Evolutionary conservation across 2,888 invertebrate species (phyloP).

Genomic region (Pterobdella sp.): DNA sequence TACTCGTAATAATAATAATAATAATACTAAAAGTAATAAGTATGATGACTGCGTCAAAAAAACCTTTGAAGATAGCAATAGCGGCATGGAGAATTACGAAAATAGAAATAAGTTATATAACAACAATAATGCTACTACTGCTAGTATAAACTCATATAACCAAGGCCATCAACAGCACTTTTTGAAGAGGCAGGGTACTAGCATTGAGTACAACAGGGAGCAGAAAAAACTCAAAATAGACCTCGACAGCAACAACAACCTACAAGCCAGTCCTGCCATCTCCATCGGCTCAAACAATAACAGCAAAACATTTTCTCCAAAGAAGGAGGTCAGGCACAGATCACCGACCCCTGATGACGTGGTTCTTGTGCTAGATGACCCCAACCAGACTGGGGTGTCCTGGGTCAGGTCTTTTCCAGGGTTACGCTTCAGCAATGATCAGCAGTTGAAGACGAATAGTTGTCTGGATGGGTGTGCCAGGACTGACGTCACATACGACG

Average conservation of each 20-base stretch:
- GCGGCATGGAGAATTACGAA: no score
- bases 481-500: conserved; percentile 25
- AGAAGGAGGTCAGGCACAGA: neutral
- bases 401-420: conserved; percentile 25
- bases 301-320: neutral
- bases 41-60: neutral
- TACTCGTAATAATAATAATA: neutral
- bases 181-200: neutral
- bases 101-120: neutral
- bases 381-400: conserved; percentile 15
- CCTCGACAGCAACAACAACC: neutral
- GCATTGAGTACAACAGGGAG: neutral
- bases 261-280: neutral
- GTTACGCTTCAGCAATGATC: conserved; percentile 7
- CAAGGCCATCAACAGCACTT: neutral
- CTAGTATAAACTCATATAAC: neutral
- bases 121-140: neutral
- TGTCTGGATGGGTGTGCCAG: conserved; percentile 18
- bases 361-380: conserved; percentile 21
- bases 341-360: conserved; percentile 28
- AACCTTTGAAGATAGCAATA: neutral
- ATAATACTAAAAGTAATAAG: neutral
- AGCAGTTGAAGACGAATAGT: conserved; percentile 12
- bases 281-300: neutral
- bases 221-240: neutral